These are phyloP conservation scores for Macrotis lagotis DNA, from an alignment of 2,113 vertebrate species.

Conservation along the genomic window DNA sequence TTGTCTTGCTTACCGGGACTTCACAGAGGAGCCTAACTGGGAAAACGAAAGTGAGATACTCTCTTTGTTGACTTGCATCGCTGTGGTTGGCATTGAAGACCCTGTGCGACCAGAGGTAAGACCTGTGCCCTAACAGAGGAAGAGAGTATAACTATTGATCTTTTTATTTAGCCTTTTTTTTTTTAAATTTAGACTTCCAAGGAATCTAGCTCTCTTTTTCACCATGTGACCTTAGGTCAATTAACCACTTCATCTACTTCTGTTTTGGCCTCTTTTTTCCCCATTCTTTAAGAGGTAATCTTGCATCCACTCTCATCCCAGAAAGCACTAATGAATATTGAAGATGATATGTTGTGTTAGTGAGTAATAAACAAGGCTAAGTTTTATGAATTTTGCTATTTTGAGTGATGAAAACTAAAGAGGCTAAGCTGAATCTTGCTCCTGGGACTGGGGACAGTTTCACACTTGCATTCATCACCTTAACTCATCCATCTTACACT, in stretches of 20 bases:
- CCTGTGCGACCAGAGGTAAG: conserved; percentile 95
- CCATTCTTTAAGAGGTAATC: neutral
- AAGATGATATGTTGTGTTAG: neutral
- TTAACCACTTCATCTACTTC: neutral
- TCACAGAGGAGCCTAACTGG: conserved; percentile 91
- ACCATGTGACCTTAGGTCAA: neutral
- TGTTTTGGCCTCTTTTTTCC: neutral
- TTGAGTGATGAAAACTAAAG: neutral
- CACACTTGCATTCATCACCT: neutral
- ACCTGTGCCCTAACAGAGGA: neutral
- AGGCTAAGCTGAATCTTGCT: neutral
- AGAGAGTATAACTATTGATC: neutral
- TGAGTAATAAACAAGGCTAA: neutral
- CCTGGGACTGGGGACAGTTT: neutral
- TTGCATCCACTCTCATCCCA: neutral
- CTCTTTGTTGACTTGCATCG: conserved; percentile 91
- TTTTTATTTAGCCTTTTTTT: neutral
- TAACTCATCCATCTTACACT: neutral
- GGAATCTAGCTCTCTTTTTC: neutral
- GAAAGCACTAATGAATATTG: neutral
- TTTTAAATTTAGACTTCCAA: no score
- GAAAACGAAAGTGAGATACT: conserved; percentile 93
- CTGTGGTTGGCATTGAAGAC: conserved; percentile 96
- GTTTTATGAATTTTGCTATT: neutral
- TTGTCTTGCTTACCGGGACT: conserved; percentile 94